Conservation (phyloP, 2,888 invertebrate genomes). For the Meandrusa payeni region DNA sequence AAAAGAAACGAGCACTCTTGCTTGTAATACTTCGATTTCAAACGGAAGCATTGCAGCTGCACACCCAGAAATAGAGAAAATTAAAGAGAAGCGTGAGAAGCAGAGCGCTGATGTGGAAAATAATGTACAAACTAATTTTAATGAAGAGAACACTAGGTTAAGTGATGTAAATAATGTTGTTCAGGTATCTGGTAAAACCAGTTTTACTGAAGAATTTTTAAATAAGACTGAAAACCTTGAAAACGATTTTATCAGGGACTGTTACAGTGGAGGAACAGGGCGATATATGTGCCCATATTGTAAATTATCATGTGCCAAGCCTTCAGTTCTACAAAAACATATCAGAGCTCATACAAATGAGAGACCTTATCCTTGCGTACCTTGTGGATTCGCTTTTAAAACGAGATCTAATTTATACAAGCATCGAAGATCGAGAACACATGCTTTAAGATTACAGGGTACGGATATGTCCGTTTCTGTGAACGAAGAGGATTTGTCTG, state of each 20-base stretch:
- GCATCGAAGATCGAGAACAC: constrained; percentile 89
- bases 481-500: constrained; percentile 81
- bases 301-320: constrained; percentile 93
- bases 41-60: constrained; percentile 72
- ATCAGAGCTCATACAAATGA: constrained; percentile 96
- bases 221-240: constrained; percentile 79
- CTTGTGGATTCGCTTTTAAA: constrained; percentile 96
- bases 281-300: constrained; percentile 94
- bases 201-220: constrained; percentile 76
- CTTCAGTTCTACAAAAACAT: constrained; percentile 96
- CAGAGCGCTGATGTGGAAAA: constrained; percentile 55
- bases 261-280: constrained; percentile 75
- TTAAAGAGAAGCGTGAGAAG: constrained; percentile 53
- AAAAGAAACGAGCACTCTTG: constrained; percentile 53
- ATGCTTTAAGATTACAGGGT: constrained; percentile 84
- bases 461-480: constrained; percentile 73
- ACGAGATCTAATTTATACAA: constrained; percentile 96
- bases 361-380: constrained; percentile 93
- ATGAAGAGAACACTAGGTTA: constrained; percentile 68
- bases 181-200: constrained; percentile 77
- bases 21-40: constrained; percentile 57
- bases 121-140: constrained; percentile 80
- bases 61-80: constrained; percentile 72
- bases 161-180: constrained; percentile 73
- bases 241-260: constrained; percentile 74